phyloP scores from a whole-genome alignment of 2,888 invertebrate species.

The Orthosia gothica region DNA sequence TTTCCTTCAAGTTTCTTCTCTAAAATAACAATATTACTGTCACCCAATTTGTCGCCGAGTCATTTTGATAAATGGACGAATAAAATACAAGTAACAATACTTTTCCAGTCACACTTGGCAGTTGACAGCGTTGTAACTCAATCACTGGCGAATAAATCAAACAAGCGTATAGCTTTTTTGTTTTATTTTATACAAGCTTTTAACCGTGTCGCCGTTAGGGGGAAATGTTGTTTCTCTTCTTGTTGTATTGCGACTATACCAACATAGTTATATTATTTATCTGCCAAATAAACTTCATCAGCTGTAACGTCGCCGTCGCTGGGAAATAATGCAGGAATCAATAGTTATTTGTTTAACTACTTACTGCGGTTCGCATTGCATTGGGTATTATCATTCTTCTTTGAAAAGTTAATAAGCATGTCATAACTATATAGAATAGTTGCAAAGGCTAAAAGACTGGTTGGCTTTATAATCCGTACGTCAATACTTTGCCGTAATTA shows the following conservation, averaged over 20 bases:
- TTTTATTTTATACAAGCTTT: slow-evolving; percentile 52
- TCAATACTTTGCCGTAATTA: background rate
- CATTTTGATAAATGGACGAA: slow-evolving; percentile 69
- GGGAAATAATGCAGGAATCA: slow-evolving; percentile 4
- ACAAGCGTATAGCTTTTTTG: slow-evolving; percentile 55
- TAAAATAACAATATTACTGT: slow-evolving; percentile 75
- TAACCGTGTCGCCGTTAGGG: slow-evolving; percentile 38
- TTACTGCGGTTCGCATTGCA: slow-evolving; percentile 4
- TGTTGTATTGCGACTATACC: slow-evolving; percentile 22
- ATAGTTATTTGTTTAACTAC: background rate
- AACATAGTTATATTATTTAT: slow-evolving; percentile 34
- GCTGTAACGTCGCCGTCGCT: slow-evolving; percentile 3
- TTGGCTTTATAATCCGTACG: background rate
- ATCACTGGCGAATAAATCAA: slow-evolving; percentile 60
- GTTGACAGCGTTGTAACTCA: slow-evolving; percentile 58
- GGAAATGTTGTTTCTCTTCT: slow-evolving; percentile 26
- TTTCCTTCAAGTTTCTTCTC: slow-evolving; percentile 67
- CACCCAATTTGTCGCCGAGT: slow-evolving; percentile 70
- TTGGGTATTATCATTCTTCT: background rate
- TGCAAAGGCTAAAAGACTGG: background rate
- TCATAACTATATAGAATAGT: background rate
- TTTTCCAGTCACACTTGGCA: slow-evolving; percentile 58
- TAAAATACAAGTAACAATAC: slow-evolving; percentile 63
- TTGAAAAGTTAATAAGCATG: background rate
- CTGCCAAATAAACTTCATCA: slow-evolving; percentile 37